Base-by-base conservation (phyloP, 37 sponge, comb jelly and placozoan species). In the Tethya wilhelma region DNA sequence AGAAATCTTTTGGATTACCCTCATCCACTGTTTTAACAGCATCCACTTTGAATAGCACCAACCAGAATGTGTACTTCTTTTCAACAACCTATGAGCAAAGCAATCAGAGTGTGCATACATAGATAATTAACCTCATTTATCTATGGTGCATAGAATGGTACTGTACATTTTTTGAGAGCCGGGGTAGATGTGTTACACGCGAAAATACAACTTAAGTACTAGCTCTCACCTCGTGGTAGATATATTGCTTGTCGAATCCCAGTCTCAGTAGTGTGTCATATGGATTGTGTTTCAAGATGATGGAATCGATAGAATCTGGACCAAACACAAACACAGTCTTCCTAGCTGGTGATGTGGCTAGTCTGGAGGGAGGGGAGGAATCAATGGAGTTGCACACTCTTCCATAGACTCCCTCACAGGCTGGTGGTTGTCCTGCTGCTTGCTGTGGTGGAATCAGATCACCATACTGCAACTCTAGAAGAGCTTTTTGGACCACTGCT, bases 301-400 rank as follows among this genome's bases (percentile, higher is more conserved):
- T 31, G 4, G 72, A 66, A 14, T 49, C 0, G 38, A 89, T 71
- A 19, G 85, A 60, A 32, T 89, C 90, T 1, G 62, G 67, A 20
- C 90, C 90, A 45, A 89, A 89, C 44, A 89, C 40, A 53, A 89
- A 89, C 2, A 55, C 84, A 2, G 80, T 89, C 56, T 75, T 69
- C 63, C 85, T 89, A 11, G 28, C 70, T 33, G 68, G 56, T 25
- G 73, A 26, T 5, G 30, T 11, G 49, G 86, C n/a, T 65, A 86
- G 53, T 14, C 11, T 38, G 0, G 8, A 30, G n/a, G 86, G 86
- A 11, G 80, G 69, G 2, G 7, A 4, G 17, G 28, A 12, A 5
- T 56, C 60, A 29, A 3, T n/a, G 4, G 65, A 37, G 33, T 32
- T 67, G 45, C 84, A 84, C 57, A 84, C 56, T 33, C 84, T 63